These are phyloP conservation scores for Schrankia costaestrigalis DNA, from an alignment of 2,888 invertebrate genomes.

Conservation along the genomic window DNA sequence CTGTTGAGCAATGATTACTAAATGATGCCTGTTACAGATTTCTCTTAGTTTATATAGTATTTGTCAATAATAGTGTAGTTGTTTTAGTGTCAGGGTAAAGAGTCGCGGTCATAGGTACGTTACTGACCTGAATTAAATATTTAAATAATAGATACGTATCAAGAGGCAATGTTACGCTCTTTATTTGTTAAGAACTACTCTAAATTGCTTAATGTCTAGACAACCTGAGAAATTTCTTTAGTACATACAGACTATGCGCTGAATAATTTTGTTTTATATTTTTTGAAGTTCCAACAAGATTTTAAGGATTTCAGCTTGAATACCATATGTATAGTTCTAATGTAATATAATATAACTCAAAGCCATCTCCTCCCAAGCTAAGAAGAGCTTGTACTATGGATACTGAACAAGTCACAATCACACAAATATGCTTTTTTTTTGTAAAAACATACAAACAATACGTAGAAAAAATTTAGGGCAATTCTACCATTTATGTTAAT, in stretches of 20 bases:
- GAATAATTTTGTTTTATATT: not conserved
- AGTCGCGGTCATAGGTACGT: conserved; percentile 60
- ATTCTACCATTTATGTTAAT: too few relatives aligned
- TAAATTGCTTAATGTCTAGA: not conserved
- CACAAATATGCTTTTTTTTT: too few relatives aligned
- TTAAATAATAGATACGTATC: conserved; percentile 30
- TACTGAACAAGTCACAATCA: too few relatives aligned
- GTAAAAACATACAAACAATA: too few relatives aligned
- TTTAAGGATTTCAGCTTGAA: conserved; percentile 17
- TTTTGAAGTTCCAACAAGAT: conserved; percentile 14
- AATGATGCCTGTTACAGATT: conserved; percentile 71
- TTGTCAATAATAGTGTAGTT: conserved; percentile 61
- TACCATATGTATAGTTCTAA: too few relatives aligned
- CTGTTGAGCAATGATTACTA: conserved; percentile 67
- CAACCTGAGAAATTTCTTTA: conserved; percentile 1
- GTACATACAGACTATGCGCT: not conserved
- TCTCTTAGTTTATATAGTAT: conserved; percentile 74
- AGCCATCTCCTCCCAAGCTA: too few relatives aligned
- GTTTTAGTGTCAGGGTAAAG: conserved; percentile 74
- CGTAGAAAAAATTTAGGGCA: too few relatives aligned
- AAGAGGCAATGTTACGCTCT: conserved; percentile 18
- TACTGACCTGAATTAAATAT: conserved; percentile 63
- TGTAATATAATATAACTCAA: conserved; percentile 9
- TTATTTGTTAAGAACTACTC: conserved; percentile 1
- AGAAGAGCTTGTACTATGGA: too few relatives aligned